These are phyloP conservation scores for Eidolon helvum DNA, from an alignment of 2,113 vertebrate genomes.

Conservation along the genomic window DNA sequence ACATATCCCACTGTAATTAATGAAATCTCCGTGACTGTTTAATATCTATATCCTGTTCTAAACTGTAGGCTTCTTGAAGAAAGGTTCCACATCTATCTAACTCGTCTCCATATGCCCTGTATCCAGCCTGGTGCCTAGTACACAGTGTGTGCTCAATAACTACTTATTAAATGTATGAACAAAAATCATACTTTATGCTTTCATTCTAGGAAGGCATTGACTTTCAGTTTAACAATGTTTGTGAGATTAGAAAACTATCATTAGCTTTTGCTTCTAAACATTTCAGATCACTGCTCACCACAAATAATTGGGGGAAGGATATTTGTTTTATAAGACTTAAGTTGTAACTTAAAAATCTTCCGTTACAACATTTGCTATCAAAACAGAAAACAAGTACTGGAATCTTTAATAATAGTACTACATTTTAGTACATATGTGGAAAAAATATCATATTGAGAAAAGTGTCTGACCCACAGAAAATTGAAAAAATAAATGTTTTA, in stretches of 20 bases:
- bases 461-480: background rate
- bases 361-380: background rate
- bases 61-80: background rate
- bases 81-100: background rate
- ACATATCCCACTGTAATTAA: background rate
- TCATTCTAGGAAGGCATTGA: background rate
- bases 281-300: background rate
- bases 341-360: slow-evolving; percentile 20
- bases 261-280: slow-evolving; percentile 8
- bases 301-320: background rate
- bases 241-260: background rate
- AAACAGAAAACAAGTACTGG: background rate
- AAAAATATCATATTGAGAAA: background rate
- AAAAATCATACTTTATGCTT: background rate
- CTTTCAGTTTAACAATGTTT: background rate
- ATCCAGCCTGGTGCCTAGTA: background rate
- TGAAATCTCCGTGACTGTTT: slow-evolving; percentile 9
- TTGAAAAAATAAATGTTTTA: background rate
- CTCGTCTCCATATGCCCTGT: background rate
- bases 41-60: background rate
- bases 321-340: slow-evolving; percentile 13
- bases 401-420: background rate
- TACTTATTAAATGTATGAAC: background rate
- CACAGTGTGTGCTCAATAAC: background rate
- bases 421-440: background rate